Conservation (phyloP, 2,113 vertebrate genomes). For the Platycercus adscitus region DNA sequence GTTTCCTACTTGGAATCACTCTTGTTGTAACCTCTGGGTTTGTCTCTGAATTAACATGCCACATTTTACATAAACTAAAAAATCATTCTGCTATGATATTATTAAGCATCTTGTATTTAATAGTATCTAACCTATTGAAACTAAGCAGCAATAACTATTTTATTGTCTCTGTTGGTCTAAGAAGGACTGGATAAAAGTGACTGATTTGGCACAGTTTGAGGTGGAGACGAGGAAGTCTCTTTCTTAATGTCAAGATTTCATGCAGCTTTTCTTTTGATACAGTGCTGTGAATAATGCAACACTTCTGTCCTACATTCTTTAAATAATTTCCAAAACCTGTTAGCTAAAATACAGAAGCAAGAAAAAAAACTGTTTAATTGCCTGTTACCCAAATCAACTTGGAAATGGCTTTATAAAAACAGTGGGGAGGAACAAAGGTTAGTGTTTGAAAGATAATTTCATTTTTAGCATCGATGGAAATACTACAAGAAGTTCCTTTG, state of each 20-base stretch:
- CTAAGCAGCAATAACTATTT: neutral
- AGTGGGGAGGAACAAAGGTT: neutral
- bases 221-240: neutral
- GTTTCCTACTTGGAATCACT: neutral
- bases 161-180: neutral
- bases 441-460: neutral
- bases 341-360: neutral
- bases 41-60: neutral
- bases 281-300: neutral
- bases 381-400: neutral
- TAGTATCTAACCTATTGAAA: neutral
- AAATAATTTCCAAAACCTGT: neutral
- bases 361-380: neutral
- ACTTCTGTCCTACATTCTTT: neutral
- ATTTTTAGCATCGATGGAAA: neutral
- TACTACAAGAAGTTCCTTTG: neutral
- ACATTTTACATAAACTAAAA: neutral
- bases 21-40: neutral
- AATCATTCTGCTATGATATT: neutral
- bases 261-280: neutral
- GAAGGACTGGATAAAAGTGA: neutral
- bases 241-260: neutral
- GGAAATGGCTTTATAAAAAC: neutral
- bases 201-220: neutral
- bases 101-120: neutral